Evolutionary conservation across 1,140 invertebrate species (phyloP).

Genomic region (Drosophila funebris): DNA sequence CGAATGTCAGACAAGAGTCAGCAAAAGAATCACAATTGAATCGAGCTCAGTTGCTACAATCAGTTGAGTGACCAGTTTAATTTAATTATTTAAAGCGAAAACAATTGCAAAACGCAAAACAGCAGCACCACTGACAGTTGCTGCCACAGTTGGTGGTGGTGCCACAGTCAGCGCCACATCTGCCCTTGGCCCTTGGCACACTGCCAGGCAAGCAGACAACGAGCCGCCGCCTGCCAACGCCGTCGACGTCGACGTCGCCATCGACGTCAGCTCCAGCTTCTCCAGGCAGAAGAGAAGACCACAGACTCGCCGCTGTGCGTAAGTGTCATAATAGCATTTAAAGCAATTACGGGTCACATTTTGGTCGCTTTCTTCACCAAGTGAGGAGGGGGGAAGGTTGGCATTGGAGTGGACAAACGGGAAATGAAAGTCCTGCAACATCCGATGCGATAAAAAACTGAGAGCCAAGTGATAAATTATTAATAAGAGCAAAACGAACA

Average conservation of each 20-base stretch:
- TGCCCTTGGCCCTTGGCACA: slow-evolving; percentile 46
- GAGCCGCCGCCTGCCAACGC: no score
- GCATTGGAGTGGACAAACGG: slow-evolving; percentile 9
- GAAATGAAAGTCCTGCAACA: slow-evolving; percentile 67
- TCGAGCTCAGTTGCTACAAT: slow-evolving; percentile 53
- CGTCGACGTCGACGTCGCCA: no score
- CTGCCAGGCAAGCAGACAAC: slow-evolving; percentile 45
- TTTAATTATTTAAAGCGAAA: slow-evolving; percentile 82
- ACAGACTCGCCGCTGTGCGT: slow-evolving; percentile 46
- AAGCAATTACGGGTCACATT: slow-evolving; percentile 81
- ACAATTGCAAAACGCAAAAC: slow-evolving; percentile 52
- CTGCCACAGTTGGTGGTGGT: no score
- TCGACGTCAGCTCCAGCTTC: not conserved
- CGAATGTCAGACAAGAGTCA: slow-evolving; percentile 25
- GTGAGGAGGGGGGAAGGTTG: not conserved
- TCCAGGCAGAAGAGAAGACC: slow-evolving; percentile 10
- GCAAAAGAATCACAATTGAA: slow-evolving; percentile 4
- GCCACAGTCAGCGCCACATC: slow-evolving; percentile 39
- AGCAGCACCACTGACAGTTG: slow-evolving; percentile 1
- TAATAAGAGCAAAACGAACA: slow-evolving; percentile 26
- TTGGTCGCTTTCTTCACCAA: slow-evolving; percentile 34
- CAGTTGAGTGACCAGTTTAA: slow-evolving; percentile 73
- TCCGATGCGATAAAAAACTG: slow-evolving; percentile 61
- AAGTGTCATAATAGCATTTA: slow-evolving; percentile 82
- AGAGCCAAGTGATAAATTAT: slow-evolving; percentile 58